Base-by-base conservation (phyloP, 2,888 invertebrate species). In the Heliconius sara region DNA sequence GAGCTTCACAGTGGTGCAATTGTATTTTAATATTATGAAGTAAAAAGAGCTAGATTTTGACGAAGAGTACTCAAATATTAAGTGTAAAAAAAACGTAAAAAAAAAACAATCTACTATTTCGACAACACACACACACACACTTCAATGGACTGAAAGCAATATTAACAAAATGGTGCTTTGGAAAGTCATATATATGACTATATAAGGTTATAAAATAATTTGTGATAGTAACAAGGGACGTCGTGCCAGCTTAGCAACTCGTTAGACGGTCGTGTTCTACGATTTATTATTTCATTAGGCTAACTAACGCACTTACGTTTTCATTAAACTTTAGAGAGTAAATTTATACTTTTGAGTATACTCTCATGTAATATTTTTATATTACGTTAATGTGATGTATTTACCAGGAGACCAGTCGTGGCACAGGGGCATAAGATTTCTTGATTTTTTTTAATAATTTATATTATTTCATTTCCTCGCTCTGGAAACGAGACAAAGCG, bases 251-350 rank as follows among this genome's bases (percentile, higher is more conserved):
- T 75, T 65, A 75, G 63, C 65, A 66, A 75, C 74, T 65, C 43
- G 52, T 72, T 57, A 72, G 72, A 75, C 39, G 27, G 43, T 74
- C 60, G 25, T 22, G 65, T 66, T 75, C 75, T 43, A 75, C 65
- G 47, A 75, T 75, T 75, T 75, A 74, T 63, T 74, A 65, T 65
- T 75, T 75, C 63, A 65, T 73, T 60, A 73, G 73, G 60, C 34
- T 60, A 63, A 39, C 43, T 75, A 65, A 47, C 10, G 47, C 65
- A 75, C 63, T 65, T 34, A 34, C 16, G 60, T 34, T 60, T 73
- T 73, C 60, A 72, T 34, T 72, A 57, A 57, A 71, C 10, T 57
- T 57, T 57, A 34, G 43, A n/a, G 34, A 12, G 30, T 57, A n/a
- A 57, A 72, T 72, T 57, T 57, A 57, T 72, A 57, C 19, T 72